phyloP scores from a whole-genome alignment of 37 sponge, comb jelly and placozoan species.

The Corticium candelabrum region DNA sequence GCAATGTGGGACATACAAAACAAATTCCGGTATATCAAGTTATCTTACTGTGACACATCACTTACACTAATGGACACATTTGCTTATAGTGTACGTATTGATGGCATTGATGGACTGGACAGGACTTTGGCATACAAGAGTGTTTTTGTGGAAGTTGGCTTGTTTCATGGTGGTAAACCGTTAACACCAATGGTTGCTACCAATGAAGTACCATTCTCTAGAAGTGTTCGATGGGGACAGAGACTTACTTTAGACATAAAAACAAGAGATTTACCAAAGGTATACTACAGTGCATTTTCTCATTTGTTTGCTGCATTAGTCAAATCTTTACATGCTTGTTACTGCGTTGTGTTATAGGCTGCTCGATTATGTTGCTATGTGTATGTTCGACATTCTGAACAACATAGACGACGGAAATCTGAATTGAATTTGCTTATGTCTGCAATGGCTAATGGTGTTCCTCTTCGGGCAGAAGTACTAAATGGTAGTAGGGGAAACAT shows the following conservation, averaged over 20 bases:
- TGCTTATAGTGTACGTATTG: slow-evolving; percentile 34
- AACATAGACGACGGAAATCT: no score
- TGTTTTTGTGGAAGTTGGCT: slow-evolving; percentile 57
- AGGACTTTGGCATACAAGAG: background rate
- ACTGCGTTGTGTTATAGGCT: background rate
- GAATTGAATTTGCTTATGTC: no score
- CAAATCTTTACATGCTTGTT: no score
- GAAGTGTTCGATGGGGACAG: slow-evolving; percentile 73
- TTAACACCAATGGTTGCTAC: slow-evolving; percentile 34
- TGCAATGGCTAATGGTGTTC: no score
- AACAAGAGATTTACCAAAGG: slow-evolving; percentile 75
- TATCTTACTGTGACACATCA: background rate
- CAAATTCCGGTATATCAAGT: slow-evolving; percentile 58
- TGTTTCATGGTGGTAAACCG: slow-evolving; percentile 75
- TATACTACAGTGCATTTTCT: slow-evolving; percentile 5
- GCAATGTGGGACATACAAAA: slow-evolving; percentile 79
- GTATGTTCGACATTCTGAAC: background rate
- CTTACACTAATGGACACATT: background rate
- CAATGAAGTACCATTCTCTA: slow-evolving; percentile 13
- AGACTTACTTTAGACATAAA: slow-evolving; percentile 66
- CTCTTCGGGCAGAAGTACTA: no score
- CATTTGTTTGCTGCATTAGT: background rate
- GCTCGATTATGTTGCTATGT: background rate
- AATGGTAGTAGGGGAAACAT: no score
- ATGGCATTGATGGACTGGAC: slow-evolving; percentile 57